Percentiles rank a stretch among this genome's conserved stretches.
Conservation (phyloP, 1,140 invertebrate genomes). For the Drosophila nigromelanica region DNA sequence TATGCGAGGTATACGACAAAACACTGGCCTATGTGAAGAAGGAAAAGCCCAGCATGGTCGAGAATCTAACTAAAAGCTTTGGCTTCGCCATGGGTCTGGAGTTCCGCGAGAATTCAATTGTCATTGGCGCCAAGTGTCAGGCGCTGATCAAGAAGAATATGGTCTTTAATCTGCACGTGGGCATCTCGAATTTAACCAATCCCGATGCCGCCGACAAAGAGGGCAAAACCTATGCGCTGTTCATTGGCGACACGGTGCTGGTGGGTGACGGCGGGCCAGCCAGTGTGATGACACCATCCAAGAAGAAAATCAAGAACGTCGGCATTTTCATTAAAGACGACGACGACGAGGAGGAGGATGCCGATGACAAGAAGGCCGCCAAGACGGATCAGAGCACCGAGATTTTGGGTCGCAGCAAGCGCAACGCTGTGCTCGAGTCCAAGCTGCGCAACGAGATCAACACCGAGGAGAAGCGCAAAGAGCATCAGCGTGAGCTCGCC, state of each 20-base stretch:
- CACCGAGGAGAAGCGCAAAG: slow-evolving; percentile 97
- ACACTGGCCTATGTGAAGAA: slow-evolving; percentile 93
- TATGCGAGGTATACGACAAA: slow-evolving; percentile 95
- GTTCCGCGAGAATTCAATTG: slow-evolving; percentile 96
- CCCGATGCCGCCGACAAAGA: slow-evolving; percentile 92
- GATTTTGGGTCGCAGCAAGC: slow-evolving; percentile 91
- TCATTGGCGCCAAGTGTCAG: slow-evolving; percentile 95
- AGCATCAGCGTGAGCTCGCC: slow-evolving; percentile 98
- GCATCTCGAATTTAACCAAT: slow-evolving; percentile 95
- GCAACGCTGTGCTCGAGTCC: slow-evolving; percentile 97
- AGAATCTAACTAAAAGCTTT: slow-evolving; percentile 97
- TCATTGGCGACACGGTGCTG: slow-evolving; percentile 98
- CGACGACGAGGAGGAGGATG: slow-evolving; percentile 93
- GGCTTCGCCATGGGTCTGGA: slow-evolving; percentile 99
- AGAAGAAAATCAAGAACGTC: slow-evolving; percentile 98
- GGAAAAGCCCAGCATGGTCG: slow-evolving; percentile 93
- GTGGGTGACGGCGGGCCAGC: slow-evolving; percentile 95
- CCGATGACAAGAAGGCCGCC: slow-evolving; percentile 86
- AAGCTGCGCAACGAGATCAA: slow-evolving; percentile 98
- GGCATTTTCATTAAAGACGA: slow-evolving; percentile 98
- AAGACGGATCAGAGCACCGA: slow-evolving; percentile 87
- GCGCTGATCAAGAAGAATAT: slow-evolving; percentile 95
- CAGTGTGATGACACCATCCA: slow-evolving; percentile 94
- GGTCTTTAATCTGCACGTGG: slow-evolving; percentile 98
- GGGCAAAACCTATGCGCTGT: slow-evolving; percentile 96